Evolutionary conservation across 2,113 vertebrate genomes (phyloP), one percentile per base, ranked within the genome.

Genomic region (Melanerpes aurifrons): DNA sequence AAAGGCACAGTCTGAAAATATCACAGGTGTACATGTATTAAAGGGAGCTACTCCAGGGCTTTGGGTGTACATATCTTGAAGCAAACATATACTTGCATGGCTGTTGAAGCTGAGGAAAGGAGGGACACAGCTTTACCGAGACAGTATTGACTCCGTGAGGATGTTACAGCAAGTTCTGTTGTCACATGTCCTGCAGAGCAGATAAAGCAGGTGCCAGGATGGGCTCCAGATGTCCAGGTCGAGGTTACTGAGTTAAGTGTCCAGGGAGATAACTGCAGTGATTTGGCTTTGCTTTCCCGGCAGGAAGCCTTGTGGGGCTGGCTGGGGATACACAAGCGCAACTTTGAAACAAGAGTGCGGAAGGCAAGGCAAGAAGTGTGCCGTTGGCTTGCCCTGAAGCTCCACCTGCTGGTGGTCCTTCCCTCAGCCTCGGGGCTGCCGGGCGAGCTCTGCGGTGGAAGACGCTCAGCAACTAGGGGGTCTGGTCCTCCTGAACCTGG

Each of bases 341-440:
- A 5, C 61, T 20, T 9, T 1, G 26, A 10, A 4, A n/a, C 0
- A 6, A 6, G 0, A 58, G 26, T 0, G 82, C 2, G 37, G n/a
- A 4, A 7, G 48, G 53, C 2, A 7, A 5, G 40, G 37, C n/a
- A 2, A 2, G 6, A 15, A 31, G 37, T 0, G 31, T 6, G 43
- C 4, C 1, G 31, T 59, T 71, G 48, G 43, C 0, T 43, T 77
- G 83, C 93, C 89, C 86, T 92, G 8, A 90, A 37, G 94, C 95
- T 78, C 95, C 95, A 74, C 7, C 95, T 95, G 89, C 89, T 74
- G 95, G 90, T 22, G 24, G 6, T 0, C 10, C 28, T 12, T 8
- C 47, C 47, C 1, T 16, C 45, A 9, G 59, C 37, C 18, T 19
- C 29, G 43, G 28, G 20, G 28, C 29, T 5, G 18, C 6, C n/a